Base-by-base conservation (phyloP, 2,113 vertebrate genomes). In the Lagopus leucura region DNA sequence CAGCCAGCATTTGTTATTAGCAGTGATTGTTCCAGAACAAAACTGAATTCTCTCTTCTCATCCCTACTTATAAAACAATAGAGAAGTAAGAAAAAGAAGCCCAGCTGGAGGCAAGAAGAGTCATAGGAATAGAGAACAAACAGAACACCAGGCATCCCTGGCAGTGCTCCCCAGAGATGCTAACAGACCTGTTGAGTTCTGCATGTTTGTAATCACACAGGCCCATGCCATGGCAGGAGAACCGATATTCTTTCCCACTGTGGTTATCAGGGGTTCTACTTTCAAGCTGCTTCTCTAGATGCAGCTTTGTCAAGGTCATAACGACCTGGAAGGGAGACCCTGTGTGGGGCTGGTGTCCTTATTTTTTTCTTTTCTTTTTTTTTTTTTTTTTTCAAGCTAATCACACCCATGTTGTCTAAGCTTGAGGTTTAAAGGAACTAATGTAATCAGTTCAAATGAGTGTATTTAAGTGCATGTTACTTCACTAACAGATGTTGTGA, bases 1-100 rank as follows among this genome's bases (percentile, higher is more conserved):
- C 0, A 36, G 20, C 2, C 34, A 1, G 2, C 2, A 1, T 7
- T 79, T 50, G 13, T 43, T 70, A 13, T 86, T 70, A 1, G 2
- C 70, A 0, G 10, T 80, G 24, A 13, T 48, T 88, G 57, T 4
- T 80, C 1, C 0, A 42, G 79, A 72, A 14, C 24, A 60, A 48
- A 43, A 4, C 20, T 60, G 21, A 34, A 13, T 22, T 4, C 6
- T 58, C 2, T 18, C 2, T 60, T 50, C 19, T 6, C 6, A 47
- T 2, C 66, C 3, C 65, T 11, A 14, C 8, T 43, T 61, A 6
- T 43, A 27, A 76, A 65, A 8, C 25, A 8, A 2, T n/a, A 61
- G n/a, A 64, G 6, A 8, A 72, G 8, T 34, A 71, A 60, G 7
- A 0, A n/a, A 34, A n/a, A 81, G 10, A 84, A 73, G 15, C 11